Evolutionary conservation across 2,888 invertebrate species (phyloP).

Genomic region (Latheticus oryzae): DNA sequence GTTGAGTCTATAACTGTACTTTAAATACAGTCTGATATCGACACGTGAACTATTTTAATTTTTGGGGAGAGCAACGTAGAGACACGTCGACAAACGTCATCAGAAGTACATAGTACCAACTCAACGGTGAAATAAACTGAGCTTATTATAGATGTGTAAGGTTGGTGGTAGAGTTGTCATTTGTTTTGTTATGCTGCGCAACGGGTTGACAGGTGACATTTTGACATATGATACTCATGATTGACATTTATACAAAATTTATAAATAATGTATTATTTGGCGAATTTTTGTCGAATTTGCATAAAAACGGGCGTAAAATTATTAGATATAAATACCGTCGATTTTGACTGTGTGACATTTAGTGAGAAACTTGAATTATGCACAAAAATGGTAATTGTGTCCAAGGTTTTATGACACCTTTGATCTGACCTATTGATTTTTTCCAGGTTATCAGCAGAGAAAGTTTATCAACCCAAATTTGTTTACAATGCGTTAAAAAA

Average conservation of each 20-base stretch:
- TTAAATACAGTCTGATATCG: constrained; percentile 5
- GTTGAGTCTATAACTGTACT: no score
- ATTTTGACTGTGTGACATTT: constrained; percentile 61
- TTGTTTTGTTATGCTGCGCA: constrained; percentile 53
- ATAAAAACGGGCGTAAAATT: constrained; percentile 59
- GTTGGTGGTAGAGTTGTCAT: constrained; percentile 38
- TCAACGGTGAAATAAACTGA: not conserved
- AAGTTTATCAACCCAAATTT: constrained; percentile 61
- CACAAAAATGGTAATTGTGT: constrained; percentile 61
- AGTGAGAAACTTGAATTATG: constrained; percentile 62
- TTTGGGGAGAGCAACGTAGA: constrained; percentile 15
- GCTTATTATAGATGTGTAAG: not conserved
- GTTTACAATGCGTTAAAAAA: constrained; percentile 61
- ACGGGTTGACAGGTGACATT: constrained; percentile 59
- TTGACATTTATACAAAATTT: constrained; percentile 59
- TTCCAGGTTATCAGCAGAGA: constrained; percentile 61
- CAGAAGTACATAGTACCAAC: constrained; percentile 28
- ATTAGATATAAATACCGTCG: constrained; percentile 59
- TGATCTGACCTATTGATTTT: constrained; percentile 63
- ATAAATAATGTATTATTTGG: constrained; percentile 63
- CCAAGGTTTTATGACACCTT: constrained; percentile 45
- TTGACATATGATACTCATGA: constrained; percentile 64
- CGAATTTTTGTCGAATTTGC: constrained; percentile 64
- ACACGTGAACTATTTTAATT: constrained; percentile 27
- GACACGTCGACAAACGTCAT: constrained; percentile 50